Evolutionary conservation across 1,140 invertebrate genomes (phyloP).

Genomic region (Sogatella furcifera): DNA sequence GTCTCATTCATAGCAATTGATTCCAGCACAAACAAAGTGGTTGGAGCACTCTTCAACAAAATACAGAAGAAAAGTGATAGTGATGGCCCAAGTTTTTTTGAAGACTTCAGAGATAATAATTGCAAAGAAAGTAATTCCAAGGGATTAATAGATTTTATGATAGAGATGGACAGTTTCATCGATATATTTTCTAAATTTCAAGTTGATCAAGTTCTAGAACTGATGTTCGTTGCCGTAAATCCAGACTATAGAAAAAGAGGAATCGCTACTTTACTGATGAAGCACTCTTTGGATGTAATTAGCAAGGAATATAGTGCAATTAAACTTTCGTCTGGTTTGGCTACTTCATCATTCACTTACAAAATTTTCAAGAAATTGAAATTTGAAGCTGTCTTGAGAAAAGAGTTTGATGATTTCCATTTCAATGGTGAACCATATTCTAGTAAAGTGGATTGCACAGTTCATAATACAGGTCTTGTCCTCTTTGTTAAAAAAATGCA

Average conservation of each 20-base stretch:
- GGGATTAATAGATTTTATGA: background rate
- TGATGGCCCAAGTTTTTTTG: background rate
- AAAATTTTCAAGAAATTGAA: background rate
- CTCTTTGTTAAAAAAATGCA: background rate
- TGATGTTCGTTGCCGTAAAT: background rate
- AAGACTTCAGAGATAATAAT: background rate
- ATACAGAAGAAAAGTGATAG: background rate
- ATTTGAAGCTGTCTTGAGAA: background rate
- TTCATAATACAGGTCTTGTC: background rate
- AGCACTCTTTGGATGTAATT: background rate
- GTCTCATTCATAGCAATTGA: background rate
- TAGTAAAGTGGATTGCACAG: background rate
- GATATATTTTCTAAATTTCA: background rate
- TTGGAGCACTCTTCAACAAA: background rate
- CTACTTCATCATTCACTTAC: background rate
- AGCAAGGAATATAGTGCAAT: background rate
- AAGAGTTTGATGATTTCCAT: conserved; percentile 19
- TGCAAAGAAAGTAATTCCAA: background rate
- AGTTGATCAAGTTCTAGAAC: background rate
- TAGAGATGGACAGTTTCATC: background rate
- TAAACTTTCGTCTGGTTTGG: background rate
- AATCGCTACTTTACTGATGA: background rate
- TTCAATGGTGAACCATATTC: conserved; percentile 26
- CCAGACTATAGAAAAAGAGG: background rate
- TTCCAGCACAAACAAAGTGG: background rate